Evolutionary conservation across 2,113 vertebrate species (phyloP).

Genomic region (Cebus imitator): DNA sequence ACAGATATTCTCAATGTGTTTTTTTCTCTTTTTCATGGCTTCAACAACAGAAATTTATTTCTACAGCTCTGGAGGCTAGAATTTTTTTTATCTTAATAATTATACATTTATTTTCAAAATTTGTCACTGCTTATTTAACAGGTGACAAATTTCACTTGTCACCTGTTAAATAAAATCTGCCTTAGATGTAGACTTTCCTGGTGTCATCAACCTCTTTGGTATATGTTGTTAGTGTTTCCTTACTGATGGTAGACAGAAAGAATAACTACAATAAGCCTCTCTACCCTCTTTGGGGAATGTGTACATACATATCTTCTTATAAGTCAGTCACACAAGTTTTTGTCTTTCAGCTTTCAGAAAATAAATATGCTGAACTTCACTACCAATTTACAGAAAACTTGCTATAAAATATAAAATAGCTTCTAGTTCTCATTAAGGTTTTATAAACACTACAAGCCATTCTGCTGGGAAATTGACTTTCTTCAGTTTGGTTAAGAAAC

Average conservation of each 20-base stretch:
- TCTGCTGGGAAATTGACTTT: constrained; percentile 41
- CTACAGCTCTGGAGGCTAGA: too few species aligned
- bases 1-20: background rate
- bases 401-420: background rate
- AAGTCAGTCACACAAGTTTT: background rate
- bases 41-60: too few species aligned
- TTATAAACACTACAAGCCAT: background rate
- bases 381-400: background rate
- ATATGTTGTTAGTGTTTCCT: background rate
- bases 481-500: constrained; percentile 48
- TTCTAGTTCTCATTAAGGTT: background rate
- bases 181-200: background rate
- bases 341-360: background rate
- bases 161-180: background rate
- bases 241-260: background rate
- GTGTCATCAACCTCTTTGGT: background rate
- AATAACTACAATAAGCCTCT: background rate
- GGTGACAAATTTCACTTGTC: background rate
- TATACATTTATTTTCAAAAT: background rate
- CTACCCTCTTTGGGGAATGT: background rate
- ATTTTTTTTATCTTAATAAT: background rate
- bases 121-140: background rate
- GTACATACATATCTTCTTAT: background rate
- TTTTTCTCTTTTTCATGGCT: too few species aligned
- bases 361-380: background rate